These are phyloP conservation scores for Agrotis clavis DNA, from an alignment of 2,888 invertebrate species.

Conservation along the genomic window DNA sequence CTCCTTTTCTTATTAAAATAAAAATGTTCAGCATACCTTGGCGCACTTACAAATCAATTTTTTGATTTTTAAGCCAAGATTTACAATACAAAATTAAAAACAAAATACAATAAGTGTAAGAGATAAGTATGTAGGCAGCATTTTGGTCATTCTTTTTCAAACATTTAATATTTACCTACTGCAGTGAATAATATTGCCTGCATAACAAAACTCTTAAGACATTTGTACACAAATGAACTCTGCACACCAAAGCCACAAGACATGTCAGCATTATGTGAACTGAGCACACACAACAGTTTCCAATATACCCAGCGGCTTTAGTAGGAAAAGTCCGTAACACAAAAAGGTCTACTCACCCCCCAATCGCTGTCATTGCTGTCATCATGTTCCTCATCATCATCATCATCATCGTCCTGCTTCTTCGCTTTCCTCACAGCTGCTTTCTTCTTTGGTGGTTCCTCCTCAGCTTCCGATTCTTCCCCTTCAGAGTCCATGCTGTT, in stretches of 20 bases:
- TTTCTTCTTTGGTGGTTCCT: conserved; percentile 18
- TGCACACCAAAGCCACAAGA: too few relatives aligned
- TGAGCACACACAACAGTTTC: too few relatives aligned
- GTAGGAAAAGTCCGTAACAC: too few relatives aligned
- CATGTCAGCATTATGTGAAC: too few relatives aligned
- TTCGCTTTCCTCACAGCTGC: conserved; percentile 18
- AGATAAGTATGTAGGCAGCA: not conserved
- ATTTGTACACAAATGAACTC: too few relatives aligned
- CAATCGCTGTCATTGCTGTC: conserved; percentile 56
- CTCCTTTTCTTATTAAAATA: not conserved
- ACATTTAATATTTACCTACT: too few relatives aligned
- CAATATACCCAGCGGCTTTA: too few relatives aligned
- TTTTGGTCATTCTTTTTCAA: too few relatives aligned
- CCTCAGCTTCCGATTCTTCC: conserved; percentile 68
- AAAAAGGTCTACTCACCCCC: conserved; percentile 48
- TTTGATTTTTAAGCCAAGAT: not conserved
- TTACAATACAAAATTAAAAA: not conserved
- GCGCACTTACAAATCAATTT: not conserved
- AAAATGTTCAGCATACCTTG: not conserved
- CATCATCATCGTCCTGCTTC: conserved; percentile 47
- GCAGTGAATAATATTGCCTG: too few relatives aligned
- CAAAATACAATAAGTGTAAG: not conserved
- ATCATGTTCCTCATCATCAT: conserved; percentile 75
- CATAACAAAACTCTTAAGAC: too few relatives aligned
- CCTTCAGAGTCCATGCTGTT: conserved; percentile 76